Conservation (phyloP, 2,888 invertebrate genomes). For the Aphodius granarius region DNA sequence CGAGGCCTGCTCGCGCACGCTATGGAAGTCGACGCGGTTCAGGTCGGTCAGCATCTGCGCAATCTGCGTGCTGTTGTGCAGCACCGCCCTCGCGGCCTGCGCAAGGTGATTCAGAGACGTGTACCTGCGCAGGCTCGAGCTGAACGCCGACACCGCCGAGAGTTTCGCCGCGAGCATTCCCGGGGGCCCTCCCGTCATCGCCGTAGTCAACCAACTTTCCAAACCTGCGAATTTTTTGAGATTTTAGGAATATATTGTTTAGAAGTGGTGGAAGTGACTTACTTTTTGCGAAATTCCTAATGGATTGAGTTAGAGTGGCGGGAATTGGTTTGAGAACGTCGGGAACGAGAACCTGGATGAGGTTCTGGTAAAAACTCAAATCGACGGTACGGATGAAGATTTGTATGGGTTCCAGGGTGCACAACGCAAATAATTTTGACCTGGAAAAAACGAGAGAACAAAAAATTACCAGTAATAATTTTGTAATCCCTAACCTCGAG, state of each 20-base stretch:
- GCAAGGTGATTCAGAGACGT: conserved; percentile 97
- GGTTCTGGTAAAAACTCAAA: conserved; percentile 91
- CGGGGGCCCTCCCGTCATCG: conserved; percentile 85
- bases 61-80: conserved; percentile 93
- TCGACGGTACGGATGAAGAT: conserved; percentile 82
- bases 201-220: conserved; percentile 83
- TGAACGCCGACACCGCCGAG: conserved; percentile 85
- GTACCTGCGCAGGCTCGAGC: conserved; percentile 92
- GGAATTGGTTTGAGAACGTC: conserved; percentile 95
- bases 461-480: conserved; percentile 30
- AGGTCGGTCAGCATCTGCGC: conserved; percentile 96
- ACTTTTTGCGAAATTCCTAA: conserved; percentile 88
- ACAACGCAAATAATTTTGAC: conserved; percentile 69
- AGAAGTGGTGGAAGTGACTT: conserved; percentile 32
- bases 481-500: too few species aligned
- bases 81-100: conserved; percentile 88
- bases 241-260: not conserved
- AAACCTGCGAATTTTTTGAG: conserved; percentile 58
- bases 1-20: conserved; percentile 90
- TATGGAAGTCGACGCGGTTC: conserved; percentile 96
- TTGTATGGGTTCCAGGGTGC: conserved; percentile 72
- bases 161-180: conserved; percentile 82
- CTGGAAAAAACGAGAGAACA: conserved; percentile 51
- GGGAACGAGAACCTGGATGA: conserved; percentile 94
- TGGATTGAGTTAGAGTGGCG: conserved; percentile 89